Conservation (phyloP, 2,797 vertebrate genomes). For the Gambelia wislizenii region DNA sequence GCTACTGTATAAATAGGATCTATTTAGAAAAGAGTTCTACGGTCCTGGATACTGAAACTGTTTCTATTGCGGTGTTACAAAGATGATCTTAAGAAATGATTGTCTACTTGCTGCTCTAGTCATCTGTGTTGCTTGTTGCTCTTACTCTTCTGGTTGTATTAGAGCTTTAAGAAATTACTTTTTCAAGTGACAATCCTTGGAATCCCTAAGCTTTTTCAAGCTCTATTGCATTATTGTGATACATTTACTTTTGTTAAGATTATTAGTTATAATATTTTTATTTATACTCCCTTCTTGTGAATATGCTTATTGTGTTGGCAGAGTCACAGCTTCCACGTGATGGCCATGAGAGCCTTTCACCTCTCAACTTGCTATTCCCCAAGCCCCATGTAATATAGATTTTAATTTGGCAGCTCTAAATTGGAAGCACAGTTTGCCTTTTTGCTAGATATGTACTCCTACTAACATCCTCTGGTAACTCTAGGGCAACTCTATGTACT, state of each 20-base stretch:
- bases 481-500: neutral
- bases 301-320: too few species aligned
- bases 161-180: too few species aligned
- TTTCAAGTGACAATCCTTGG: too few species aligned
- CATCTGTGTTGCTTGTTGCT: neutral
- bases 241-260: neutral
- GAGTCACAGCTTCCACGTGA: too few species aligned
- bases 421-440: neutral
- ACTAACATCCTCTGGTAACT: neutral
- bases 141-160: neutral
- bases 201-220: too few species aligned
- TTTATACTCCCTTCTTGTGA: too few species aligned
- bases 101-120: neutral
- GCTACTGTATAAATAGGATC: neutral
- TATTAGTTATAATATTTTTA: neutral
- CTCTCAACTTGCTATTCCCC: neutral
- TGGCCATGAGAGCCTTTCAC: too few species aligned
- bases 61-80: neutral
- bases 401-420: neutral
- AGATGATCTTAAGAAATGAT: neutral
- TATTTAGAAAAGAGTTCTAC: neutral
- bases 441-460: neutral
- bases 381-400: neutral
- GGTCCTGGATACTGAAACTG: neutral
- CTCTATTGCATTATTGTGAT: neutral